Evolutionary conservation across 2,113 vertebrate genomes (phyloP).

Genomic region (Microcebus griseorufus): DNA sequence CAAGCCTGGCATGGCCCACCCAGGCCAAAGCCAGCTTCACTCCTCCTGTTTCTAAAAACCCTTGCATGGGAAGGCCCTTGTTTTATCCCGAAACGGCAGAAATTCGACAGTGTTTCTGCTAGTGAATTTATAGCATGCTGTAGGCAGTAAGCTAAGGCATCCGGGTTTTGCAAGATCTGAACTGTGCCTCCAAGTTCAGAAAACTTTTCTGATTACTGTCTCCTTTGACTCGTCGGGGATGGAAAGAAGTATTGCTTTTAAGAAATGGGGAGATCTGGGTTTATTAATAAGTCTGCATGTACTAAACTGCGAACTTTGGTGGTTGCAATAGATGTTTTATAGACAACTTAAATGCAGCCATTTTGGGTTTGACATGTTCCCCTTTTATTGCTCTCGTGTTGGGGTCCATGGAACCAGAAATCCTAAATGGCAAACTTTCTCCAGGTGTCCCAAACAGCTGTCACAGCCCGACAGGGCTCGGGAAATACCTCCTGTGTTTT

Average conservation of each 20-base stretch:
- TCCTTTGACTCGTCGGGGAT: conserved; percentile 71
- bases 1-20: too few relatives aligned
- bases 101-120: not conserved
- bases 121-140: conserved; percentile 25
- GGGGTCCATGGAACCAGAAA: conserved; percentile 77
- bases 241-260: conserved; percentile 74
- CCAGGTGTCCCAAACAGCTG: conserved; percentile 84
- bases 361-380: conserved; percentile 81
- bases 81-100: conserved; percentile 67
- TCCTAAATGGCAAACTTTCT: conserved; percentile 77
- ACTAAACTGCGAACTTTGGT: conserved; percentile 77
- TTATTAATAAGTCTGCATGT: conserved; percentile 74
- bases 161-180: conserved; percentile 53
- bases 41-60: not conserved
- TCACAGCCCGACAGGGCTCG: conserved; percentile 61
- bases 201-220: conserved; percentile 59
- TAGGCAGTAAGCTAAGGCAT: conserved; percentile 20
- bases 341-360: conserved; percentile 78
- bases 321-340: conserved; percentile 83
- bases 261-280: conserved; percentile 75
- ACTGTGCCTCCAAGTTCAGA: conserved; percentile 65
- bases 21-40: not conserved
- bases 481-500: conserved; percentile 79
- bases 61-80: not conserved
- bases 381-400: conserved; percentile 79